A percentile compares a stretch with the other conserved stretches of the same genome.
phyloP scores from a whole-genome alignment of 2,113 vertebrate genomes.

The Conger conger region DNA sequence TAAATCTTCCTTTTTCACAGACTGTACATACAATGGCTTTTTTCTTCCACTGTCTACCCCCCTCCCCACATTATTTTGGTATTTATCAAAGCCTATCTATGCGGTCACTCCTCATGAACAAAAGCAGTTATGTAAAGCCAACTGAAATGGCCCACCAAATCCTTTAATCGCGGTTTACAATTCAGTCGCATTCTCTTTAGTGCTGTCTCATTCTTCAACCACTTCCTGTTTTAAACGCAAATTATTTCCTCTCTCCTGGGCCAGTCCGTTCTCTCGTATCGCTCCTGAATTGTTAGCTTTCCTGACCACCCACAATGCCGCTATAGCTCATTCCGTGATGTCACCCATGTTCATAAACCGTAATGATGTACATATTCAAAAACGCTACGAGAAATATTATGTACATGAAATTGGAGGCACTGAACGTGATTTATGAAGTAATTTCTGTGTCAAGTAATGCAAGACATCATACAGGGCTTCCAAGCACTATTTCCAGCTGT shows the following conservation, averaged over 20 bases:
- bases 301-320: not conserved
- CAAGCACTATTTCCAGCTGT: not conserved
- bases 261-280: not conserved
- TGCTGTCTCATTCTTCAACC: not conserved
- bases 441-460: not conserved
- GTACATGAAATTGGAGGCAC: not conserved
- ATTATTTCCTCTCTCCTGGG: not conserved
- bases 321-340: not conserved
- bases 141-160: not conserved
- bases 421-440: not conserved
- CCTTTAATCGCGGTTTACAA: not conserved
- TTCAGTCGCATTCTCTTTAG: not conserved
- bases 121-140: slow-evolving; percentile 7
- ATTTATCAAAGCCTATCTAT: not conserved
- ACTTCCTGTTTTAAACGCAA: slow-evolving; percentile 5
- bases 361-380: not conserved
- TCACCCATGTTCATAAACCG: not conserved
- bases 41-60: not conserved
- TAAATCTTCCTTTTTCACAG: not conserved
- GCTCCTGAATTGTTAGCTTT: not conserved
- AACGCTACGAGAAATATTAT: not conserved
- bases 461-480: not conserved
- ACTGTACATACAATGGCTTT: slow-evolving; percentile 1
- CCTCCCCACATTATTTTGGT: slow-evolving; percentile 8
- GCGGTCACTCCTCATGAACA: slow-evolving; percentile 6